phyloP scores from a whole-genome alignment of 2,797 vertebrate genomes.

The Spinibarbus caldwelli region DNA sequence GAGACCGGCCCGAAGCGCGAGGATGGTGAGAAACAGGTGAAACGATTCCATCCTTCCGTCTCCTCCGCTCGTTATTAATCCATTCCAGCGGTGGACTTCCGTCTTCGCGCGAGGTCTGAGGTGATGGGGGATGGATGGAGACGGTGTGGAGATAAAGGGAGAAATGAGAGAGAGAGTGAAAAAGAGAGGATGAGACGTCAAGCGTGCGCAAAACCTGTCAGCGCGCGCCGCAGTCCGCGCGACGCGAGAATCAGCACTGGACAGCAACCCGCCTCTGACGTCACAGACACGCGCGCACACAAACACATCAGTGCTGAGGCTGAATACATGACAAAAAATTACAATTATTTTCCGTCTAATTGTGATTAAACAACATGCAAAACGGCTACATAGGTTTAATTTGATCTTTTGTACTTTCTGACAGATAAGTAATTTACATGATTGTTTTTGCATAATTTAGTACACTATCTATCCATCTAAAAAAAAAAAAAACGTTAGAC shows the following conservation, averaged over 20 bases:
- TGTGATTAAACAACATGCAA: too few species aligned
- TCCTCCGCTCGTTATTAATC: constrained; percentile 54
- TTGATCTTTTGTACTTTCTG: too few species aligned
- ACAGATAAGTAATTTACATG: background rate
- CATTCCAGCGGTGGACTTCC: constrained; percentile 42
- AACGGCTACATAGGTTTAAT: background rate
- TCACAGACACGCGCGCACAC: constrained; percentile 23
- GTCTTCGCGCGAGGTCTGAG: background rate
- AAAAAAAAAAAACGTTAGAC: too few species aligned
- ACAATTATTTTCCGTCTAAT: background rate
- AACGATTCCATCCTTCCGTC: constrained; percentile 65
- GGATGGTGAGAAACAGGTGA: constrained; percentile 55
- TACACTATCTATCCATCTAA: background rate
- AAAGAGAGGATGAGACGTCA: constrained; percentile 37
- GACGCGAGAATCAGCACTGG: constrained; percentile 53
- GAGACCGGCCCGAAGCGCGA: constrained; percentile 41
- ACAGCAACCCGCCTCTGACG: constrained; percentile 54
- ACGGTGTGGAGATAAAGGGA: constrained; percentile 23
- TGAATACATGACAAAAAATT: background rate
- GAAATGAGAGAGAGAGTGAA: constrained; percentile 12
- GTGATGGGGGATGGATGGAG: constrained; percentile 38
- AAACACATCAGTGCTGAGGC: background rate
- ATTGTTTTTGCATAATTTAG: background rate
- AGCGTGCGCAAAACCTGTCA: constrained; percentile 26
- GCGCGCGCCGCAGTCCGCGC: constrained; percentile 53